Percentiles rank a stretch among this genome's conserved stretches.
Evolutionary conservation across 2,888 invertebrate genomes (phyloP).

Genomic region (Philereme vetulata): DNA sequence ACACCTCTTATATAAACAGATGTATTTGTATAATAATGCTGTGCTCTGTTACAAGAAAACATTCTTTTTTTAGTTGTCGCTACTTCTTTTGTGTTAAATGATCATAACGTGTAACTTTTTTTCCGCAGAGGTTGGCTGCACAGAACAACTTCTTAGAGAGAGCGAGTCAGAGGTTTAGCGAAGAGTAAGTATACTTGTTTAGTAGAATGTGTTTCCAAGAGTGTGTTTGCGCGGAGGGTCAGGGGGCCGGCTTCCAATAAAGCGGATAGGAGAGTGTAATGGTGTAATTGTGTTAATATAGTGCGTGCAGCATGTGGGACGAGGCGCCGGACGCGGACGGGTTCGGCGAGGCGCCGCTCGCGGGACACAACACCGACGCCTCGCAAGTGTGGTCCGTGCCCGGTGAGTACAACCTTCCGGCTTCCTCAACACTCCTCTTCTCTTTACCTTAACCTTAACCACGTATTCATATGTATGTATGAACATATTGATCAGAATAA

Average conservation of each 20-base stretch:
- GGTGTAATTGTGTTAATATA: constrained; percentile 3
- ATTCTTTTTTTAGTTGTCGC: too few relatives aligned
- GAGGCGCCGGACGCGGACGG: constrained; percentile 42
- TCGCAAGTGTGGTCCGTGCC: constrained; percentile 8
- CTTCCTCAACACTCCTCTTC: too few relatives aligned
- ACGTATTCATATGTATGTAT: too few relatives aligned
- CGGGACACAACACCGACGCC: neutral
- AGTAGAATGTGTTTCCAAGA: too few relatives aligned
- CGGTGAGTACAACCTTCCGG: neutral
- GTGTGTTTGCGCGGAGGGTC: too few relatives aligned
- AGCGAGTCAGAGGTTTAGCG: constrained; percentile 57
- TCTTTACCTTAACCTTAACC: too few relatives aligned
- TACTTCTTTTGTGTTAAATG: too few relatives aligned
- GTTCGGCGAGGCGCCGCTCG: constrained; percentile 21
- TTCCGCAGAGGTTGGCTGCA: constrained; percentile 43
- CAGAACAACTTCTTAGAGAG: constrained; percentile 58
- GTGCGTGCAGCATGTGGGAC: constrained; percentile 61
- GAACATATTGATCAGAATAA: too few relatives aligned
- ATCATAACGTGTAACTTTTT: neutral
- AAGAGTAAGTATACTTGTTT: constrained; percentile 58
- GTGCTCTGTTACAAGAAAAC: too few relatives aligned
- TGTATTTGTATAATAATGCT: too few relatives aligned
- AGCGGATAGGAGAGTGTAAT: neutral
- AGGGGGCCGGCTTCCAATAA: too few relatives aligned
- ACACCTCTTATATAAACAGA: too few relatives aligned